Evolutionary conservation across 1,140 invertebrate genomes (phyloP).

Genomic region (Radopholus similis): DNA sequence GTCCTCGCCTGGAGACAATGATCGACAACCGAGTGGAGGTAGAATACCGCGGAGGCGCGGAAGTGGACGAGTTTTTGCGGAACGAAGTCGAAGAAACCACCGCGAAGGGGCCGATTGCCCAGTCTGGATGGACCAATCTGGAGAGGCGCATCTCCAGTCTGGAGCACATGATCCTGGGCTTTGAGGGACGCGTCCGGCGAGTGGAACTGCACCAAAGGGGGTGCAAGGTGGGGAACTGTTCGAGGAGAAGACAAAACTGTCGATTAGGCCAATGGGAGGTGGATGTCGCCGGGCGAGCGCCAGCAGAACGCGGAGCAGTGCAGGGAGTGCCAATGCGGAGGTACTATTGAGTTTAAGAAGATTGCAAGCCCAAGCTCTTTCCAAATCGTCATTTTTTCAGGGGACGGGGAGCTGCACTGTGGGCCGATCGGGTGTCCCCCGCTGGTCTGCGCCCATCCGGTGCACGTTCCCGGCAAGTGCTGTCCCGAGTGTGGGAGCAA

Average conservation of each 20-base stretch:
- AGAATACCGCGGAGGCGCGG: not conserved
- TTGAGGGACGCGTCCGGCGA: constrained; percentile 21
- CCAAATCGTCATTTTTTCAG: no score
- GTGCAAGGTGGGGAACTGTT: constrained; percentile 5
- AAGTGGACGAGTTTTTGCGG: not conserved
- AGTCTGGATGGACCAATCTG: constrained; percentile 8
- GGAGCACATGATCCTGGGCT: not conserved
- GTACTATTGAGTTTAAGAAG: no score
- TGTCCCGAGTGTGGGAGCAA: constrained; percentile 43
- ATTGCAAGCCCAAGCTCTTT: no score
- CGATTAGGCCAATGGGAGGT: constrained; percentile 24
- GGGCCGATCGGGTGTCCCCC: constrained; percentile 41
- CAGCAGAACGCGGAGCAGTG: constrained; percentile 36
- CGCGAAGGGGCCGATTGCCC: not conserved
- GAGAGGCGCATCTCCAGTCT: constrained; percentile 18
- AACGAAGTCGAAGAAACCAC: not conserved
- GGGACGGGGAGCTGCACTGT: constrained; percentile 38
- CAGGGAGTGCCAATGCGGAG: constrained; percentile 43
- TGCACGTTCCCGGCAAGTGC: constrained; percentile 28
- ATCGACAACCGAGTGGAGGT: not conserved
- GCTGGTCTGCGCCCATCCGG: constrained; percentile 39
- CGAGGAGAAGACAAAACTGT: not conserved
- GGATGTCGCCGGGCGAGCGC: constrained; percentile 31
- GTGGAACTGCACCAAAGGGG: constrained; percentile 40
- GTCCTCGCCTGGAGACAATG: not conserved